phyloP scores from a whole-genome alignment of 2,113 vertebrate species.

The Anoplopoma fimbria region DNA sequence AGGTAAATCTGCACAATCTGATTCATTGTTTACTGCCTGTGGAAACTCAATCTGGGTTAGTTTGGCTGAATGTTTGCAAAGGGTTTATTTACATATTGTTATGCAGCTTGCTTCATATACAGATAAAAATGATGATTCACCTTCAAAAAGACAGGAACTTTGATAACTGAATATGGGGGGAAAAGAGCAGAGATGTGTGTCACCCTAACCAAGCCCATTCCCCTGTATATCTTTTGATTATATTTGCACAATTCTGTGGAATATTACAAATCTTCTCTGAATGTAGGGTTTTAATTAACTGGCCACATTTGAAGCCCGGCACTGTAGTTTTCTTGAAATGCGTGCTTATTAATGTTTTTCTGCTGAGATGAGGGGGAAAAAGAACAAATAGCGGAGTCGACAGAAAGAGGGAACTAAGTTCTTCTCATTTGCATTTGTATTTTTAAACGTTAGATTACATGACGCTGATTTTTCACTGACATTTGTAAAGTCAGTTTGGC shows the following conservation, averaged over 20 bases:
- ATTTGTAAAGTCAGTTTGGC: background rate
- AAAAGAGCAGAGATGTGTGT: background rate
- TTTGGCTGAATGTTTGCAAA: background rate
- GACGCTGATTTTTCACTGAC: background rate
- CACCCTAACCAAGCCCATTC: background rate
- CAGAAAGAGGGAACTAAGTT: background rate
- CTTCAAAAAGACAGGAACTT: background rate
- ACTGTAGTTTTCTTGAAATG: background rate
- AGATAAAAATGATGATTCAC: background rate
- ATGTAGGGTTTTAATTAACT: background rate
- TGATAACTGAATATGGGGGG: background rate
- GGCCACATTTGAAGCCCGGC: background rate
- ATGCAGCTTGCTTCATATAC: background rate
- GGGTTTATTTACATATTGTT: background rate
- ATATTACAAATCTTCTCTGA: background rate
- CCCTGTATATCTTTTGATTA: background rate
- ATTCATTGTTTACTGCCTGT: background rate
- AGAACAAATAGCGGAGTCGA: background rate
- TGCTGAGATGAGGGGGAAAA: background rate
- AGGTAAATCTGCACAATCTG: background rate
- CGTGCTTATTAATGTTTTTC: background rate
- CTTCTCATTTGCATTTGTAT: background rate
- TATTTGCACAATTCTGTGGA: background rate
- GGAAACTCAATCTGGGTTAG: background rate
- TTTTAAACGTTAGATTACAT: background rate